phyloP scores from a whole-genome alignment of 92 coral and sea anemone genomes.

The Actinernus sp. region DNA sequence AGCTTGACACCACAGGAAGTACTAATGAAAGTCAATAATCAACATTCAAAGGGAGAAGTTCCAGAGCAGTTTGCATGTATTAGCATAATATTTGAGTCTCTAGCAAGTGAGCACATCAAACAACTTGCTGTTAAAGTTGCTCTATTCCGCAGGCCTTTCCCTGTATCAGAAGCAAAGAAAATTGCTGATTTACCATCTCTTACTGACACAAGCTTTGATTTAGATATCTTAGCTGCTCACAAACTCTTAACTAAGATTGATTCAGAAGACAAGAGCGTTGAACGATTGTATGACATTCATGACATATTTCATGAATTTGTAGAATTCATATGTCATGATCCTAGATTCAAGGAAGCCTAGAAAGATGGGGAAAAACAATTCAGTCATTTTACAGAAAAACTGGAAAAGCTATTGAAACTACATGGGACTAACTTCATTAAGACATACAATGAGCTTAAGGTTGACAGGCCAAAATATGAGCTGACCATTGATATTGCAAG shows the following conservation, averaged over 20 bases:
- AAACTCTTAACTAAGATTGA: conserved; percentile 14
- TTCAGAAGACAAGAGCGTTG: conserved; percentile 21
- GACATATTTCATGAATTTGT: conserved; percentile 61
- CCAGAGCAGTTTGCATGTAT: conserved; percentile 35
- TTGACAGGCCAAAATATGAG: conserved; percentile 61
- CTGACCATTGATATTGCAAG: conserved; percentile 60
- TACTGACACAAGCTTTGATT: conserved; percentile 25
- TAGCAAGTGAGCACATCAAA: conserved; percentile 48
- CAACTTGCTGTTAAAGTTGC: conserved; percentile 68
- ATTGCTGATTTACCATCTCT: conserved; percentile 28
- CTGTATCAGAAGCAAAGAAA: conserved; percentile 54
- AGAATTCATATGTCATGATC: conserved; percentile 8
- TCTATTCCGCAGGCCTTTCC: conserved; percentile 60
- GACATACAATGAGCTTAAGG: conserved; percentile 29
- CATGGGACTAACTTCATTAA: conserved; percentile 52
- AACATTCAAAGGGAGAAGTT: neutral
- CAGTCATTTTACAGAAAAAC: conserved; percentile 49
- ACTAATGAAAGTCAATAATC: neutral
- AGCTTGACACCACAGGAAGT: conserved; percentile 7
- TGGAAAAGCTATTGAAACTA: conserved; percentile 29
- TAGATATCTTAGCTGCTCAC: conserved; percentile 48
- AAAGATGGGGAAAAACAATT: conserved; percentile 48
- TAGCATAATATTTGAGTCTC: conserved; percentile 43
- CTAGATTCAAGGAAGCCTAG: conserved; percentile 11
- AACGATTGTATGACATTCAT: conserved; percentile 70